Conservation (phyloP, 2,113 vertebrate species). For the Sinocyclocheilus anophthalmus region DNA sequence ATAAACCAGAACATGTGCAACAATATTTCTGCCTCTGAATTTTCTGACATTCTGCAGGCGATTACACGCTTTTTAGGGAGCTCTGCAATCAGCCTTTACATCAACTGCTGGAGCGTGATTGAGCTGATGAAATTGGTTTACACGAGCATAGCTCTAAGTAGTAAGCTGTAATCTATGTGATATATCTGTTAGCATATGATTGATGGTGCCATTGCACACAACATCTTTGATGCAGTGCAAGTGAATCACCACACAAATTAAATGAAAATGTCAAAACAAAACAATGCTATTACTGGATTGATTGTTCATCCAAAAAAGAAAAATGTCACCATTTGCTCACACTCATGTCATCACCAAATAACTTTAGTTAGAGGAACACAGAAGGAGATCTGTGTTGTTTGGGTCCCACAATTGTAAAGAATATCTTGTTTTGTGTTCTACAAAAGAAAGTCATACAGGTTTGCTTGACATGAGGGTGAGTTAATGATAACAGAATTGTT, state of each 20-base stretch:
- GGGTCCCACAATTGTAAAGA: neutral
- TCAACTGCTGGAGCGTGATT: slow-evolving; percentile 8
- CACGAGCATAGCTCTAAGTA: slow-evolving; percentile 2
- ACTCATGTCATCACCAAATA: neutral
- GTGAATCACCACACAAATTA: neutral
- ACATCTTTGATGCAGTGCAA: neutral
- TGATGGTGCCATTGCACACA: slow-evolving; percentile 24
- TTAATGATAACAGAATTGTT: neutral
- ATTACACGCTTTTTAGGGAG: slow-evolving; percentile 31
- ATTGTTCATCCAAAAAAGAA: neutral
- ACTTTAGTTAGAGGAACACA: neutral
- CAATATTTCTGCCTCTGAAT: slow-evolving; percentile 20
- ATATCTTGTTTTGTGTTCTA: neutral
- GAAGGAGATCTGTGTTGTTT: neutral
- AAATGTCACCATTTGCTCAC: neutral
- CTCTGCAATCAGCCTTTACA: slow-evolving; percentile 33
- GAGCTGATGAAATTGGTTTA: slow-evolving; percentile 36
- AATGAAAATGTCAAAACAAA: slow-evolving; percentile 1
- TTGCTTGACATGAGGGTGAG: neutral
- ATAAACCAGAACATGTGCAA: slow-evolving; percentile 21
- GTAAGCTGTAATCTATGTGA: slow-evolving; percentile 28
- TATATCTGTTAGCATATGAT: slow-evolving; percentile 24
- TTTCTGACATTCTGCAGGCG: slow-evolving; percentile 23
- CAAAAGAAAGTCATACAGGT: neutral
- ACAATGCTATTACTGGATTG: slow-evolving; percentile 13